A percentile compares a stretch with the other conserved stretches of the same genome.
Conservation (phyloP, 2,888 invertebrate genomes). For the Campaea margaritaria region DNA sequence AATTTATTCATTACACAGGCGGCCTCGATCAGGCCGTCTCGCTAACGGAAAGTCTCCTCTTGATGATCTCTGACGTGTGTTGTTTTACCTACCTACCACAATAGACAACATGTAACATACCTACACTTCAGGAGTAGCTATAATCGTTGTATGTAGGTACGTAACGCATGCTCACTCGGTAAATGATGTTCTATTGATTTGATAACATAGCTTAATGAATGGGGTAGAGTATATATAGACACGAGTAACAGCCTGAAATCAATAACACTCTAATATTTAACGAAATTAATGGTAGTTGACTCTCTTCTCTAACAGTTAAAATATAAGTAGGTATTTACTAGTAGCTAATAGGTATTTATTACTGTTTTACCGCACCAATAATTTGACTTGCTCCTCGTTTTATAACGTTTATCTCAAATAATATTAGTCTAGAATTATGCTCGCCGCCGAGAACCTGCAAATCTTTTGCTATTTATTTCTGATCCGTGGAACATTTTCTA, state of each 20-base stretch:
- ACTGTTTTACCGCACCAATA: neutral
- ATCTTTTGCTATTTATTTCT: conserved; percentile 3
- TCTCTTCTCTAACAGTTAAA: neutral
- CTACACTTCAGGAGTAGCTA: conserved; percentile 16
- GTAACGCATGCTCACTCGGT: neutral
- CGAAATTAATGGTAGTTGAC: neutral
- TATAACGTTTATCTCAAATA: neutral
- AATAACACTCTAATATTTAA: neutral
- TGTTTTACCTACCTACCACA: conserved; percentile 17
- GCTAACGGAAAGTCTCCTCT: conserved; percentile 78
- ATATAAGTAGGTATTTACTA: neutral
- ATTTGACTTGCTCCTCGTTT: neutral
- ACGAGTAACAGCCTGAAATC: conserved; percentile 2
- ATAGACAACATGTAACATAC: conserved; percentile 35
- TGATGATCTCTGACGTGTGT: conserved; percentile 63
- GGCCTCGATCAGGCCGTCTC: conserved; percentile 77
- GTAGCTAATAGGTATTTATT: neutral
- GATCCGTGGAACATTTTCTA: neutral
- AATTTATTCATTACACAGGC: conserved; percentile 84
- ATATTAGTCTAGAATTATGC: neutral
- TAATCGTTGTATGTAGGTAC: neutral
- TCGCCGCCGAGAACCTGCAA: conserved; percentile 4
- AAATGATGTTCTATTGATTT: conserved; percentile 20
- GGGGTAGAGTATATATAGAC: too few species aligned
- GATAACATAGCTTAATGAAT: conserved; percentile 6